phyloP scores from a whole-genome alignment of 1,140 invertebrate species.

The Cecropterus lyciades region DNA sequence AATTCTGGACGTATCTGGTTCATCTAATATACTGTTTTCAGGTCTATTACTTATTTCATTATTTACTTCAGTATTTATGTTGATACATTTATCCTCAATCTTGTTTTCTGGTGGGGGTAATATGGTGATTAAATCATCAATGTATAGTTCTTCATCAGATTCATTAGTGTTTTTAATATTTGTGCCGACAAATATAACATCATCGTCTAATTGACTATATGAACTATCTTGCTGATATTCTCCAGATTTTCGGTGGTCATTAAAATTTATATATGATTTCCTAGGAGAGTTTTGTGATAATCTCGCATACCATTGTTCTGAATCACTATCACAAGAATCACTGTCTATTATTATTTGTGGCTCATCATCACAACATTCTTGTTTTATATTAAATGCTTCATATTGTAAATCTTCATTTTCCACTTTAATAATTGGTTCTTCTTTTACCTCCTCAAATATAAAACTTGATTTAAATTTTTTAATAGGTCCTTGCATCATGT shows the following conservation, averaged over 20 bases:
- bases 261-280: constrained; percentile 43
- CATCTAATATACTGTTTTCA: neutral
- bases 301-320: constrained; percentile 63
- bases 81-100: neutral
- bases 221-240: constrained; percentile 54
- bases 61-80: neutral
- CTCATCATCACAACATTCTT: constrained; percentile 67
- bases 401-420: constrained; percentile 60
- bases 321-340: constrained; percentile 75
- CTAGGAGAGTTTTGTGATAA: constrained; percentile 57
- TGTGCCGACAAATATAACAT: constrained; percentile 46
- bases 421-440: constrained; percentile 48
- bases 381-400: constrained; percentile 75
- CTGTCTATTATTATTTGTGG: constrained; percentile 60
- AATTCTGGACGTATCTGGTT: neutral
- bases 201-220: constrained; percentile 70
- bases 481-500: constrained; percentile 16
- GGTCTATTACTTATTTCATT: neutral
- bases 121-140: constrained; percentile 57
- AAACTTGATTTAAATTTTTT: constrained; percentile 60
- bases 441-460: constrained; percentile 27
- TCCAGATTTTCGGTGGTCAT: constrained; percentile 40
- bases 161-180: constrained; percentile 38
- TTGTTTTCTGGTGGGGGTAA: constrained; percentile 33
- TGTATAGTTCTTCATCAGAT: constrained; percentile 49